Conservation (phyloP, 92 coral and sea anemone species). For the Paramuricea clavata region DNA sequence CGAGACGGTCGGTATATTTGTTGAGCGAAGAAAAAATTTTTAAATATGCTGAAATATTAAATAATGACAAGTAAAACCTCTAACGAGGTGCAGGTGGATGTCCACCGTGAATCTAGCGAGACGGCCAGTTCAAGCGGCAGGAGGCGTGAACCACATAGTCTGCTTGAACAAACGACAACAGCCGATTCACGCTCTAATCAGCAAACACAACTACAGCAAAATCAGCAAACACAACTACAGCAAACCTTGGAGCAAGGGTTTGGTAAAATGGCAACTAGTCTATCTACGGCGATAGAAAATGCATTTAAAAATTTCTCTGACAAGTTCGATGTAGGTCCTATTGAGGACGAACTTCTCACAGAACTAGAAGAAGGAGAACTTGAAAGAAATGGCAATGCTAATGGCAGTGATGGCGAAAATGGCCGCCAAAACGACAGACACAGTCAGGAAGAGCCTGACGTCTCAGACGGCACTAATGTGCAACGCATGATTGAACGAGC, state of each 20-base stretch:
- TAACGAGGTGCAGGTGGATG: slow-evolving; percentile 11
- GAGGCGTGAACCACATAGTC: background rate
- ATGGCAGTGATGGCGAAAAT: background rate
- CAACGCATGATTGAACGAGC: slow-evolving; percentile 36
- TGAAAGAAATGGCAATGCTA: too few species aligned
- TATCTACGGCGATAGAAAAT: slow-evolving; percentile 58
- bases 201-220: too few species aligned
- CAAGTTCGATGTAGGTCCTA: background rate
- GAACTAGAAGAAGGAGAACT: slow-evolving; percentile 24
- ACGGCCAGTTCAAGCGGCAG: background rate
- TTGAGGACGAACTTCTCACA: background rate
- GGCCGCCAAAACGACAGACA: slow-evolving; percentile 13
- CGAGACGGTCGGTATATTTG: background rate
- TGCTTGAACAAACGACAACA: background rate
- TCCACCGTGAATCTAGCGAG: background rate
- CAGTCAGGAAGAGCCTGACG: slow-evolving; percentile 10
- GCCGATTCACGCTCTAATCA: slow-evolving; percentile 18
- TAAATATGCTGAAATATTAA: too few species aligned
- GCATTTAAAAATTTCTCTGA: slow-evolving; percentile 53
- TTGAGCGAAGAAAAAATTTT: background rate
- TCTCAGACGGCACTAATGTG: background rate
- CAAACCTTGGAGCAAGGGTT: slow-evolving; percentile 45
- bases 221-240: background rate
- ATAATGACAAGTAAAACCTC: background rate
- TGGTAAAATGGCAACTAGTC: slow-evolving; percentile 40